phyloP scores from a whole-genome alignment of 2,797 vertebrate species.

The Mormyrops boulengeri region DNA sequence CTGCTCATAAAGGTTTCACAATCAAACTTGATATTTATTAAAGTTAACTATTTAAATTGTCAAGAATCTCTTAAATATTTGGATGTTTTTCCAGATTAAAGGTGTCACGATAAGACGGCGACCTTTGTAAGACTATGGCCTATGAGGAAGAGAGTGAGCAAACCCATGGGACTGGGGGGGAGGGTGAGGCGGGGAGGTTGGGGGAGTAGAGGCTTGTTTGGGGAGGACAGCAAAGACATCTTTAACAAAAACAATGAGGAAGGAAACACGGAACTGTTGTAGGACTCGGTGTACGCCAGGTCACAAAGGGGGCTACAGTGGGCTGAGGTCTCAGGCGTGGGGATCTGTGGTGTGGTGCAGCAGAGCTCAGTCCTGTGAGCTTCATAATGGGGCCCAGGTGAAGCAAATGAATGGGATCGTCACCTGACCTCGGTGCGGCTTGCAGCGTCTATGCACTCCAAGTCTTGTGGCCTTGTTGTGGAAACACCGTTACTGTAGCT shows the following conservation, averaged over 20 bases:
- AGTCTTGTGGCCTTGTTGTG: constrained; percentile 40
- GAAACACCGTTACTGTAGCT: not conserved
- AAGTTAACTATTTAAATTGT: not conserved
- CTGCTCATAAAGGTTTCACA: not conserved
- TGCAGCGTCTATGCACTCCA: no score
- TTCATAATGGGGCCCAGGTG: not conserved
- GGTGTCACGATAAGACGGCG: not conserved
- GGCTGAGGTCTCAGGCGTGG: not conserved
- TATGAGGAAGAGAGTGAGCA: not conserved
- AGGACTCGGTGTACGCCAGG: not conserved
- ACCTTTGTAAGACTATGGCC: not conserved
- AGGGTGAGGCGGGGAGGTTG: not conserved
- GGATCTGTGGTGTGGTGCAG: not conserved
- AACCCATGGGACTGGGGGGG: not conserved
- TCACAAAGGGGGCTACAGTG: not conserved
- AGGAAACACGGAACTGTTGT: not conserved
- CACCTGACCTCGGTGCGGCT: not conserved
- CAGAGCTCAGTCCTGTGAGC: not conserved
- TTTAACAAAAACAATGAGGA: not conserved
- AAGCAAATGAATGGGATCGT: not conserved
- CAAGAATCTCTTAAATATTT: not conserved
- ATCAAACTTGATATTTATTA: not conserved
- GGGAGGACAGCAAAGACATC: not conserved
- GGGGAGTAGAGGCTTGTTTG: not conserved
- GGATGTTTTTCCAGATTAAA: not conserved